Percentiles rank a stretch among this genome's conserved stretches.
phyloP scores from a whole-genome alignment of 2,113 vertebrate species.

The Calcarius ornatus region DNA sequence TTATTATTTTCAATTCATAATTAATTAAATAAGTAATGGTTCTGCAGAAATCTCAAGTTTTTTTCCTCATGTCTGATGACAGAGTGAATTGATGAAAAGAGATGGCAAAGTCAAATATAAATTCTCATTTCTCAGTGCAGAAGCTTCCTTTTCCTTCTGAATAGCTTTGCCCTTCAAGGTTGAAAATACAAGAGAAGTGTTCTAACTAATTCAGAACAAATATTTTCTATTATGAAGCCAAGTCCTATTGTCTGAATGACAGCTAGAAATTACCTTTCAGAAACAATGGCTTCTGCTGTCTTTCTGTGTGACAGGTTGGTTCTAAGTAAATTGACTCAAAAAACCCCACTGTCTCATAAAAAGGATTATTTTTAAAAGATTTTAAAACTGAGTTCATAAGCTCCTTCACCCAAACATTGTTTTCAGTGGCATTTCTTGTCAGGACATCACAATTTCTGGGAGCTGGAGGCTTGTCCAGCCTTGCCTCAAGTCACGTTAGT shows the following conservation, averaged over 20 bases:
- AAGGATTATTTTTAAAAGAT: background rate
- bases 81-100: background rate
- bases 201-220: background rate
- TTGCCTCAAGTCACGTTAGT: background rate
- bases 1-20: background rate
- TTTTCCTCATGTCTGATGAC: background rate
- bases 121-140: background rate
- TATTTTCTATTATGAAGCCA: background rate
- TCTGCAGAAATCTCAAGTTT: background rate
- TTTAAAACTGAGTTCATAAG: background rate
- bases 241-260: background rate
- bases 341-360: background rate
- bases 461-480: background rate
- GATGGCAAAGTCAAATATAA: background rate
- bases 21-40: background rate
- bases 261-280: background rate
- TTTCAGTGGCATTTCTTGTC: background rate
- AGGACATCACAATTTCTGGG: background rate
- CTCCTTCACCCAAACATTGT: background rate
- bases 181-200: background rate
- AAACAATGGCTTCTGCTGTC: background rate
- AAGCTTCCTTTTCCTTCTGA: background rate
- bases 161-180: background rate
- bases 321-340: background rate
- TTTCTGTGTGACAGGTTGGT: background rate